Base-by-base conservation (phyloP, 2,888 invertebrate genomes). In the Orchesellides sinensis region DNA sequence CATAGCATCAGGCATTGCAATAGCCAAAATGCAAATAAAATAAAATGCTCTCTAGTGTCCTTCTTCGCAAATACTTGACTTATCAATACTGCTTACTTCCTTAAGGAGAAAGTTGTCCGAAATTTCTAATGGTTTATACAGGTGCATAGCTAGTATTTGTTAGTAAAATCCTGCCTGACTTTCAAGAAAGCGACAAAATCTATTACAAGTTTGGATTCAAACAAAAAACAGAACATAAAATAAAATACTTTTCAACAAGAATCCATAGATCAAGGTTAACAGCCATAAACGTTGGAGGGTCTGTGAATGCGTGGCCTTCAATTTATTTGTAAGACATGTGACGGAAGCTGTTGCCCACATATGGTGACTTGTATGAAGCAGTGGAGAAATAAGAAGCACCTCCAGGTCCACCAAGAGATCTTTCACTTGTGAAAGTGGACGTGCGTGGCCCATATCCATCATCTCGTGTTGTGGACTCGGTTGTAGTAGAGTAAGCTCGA, bases 241-340 rank as follows among this genome's bases (percentile, higher is more conserved):
- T 21, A 21, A 47, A 47, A 21, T 29, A 19, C 17, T 35, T 35
- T 45, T n/a, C 12, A 61, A 23, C 17, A 52, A 54, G 12, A 49
- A n/a, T 12, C 25, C 54, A 54, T 2, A 54, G 54, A 23, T 25
- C 54, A 54, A 54, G 23, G 23, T 54, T n/a, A n/a, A n/a, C n/a
- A n/a, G n/a, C n/a, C n/a, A n/a, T n/a, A n/a, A n/a, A n/a, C n/a
- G n/a, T n/a, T n/a, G n/a, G n/a, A n/a, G n/a, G 54, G 10, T 52
- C 14, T 21, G 47, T 10, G 47, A 47, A 12, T 8, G n/a, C n/a
- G 3, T 8, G 10, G 54, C 25, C 25, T 45, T n/a, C 49, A 19
- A n/a, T 78, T 86, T 82, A 87, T 61, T 87, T 83, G 83, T 85
- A 86, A 19, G 85, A 84, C 82, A 83, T 86, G 59, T 80, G 77